phyloP scores from a whole-genome alignment of 1,140 invertebrate genomes.

The Eueides isabella region DNA sequence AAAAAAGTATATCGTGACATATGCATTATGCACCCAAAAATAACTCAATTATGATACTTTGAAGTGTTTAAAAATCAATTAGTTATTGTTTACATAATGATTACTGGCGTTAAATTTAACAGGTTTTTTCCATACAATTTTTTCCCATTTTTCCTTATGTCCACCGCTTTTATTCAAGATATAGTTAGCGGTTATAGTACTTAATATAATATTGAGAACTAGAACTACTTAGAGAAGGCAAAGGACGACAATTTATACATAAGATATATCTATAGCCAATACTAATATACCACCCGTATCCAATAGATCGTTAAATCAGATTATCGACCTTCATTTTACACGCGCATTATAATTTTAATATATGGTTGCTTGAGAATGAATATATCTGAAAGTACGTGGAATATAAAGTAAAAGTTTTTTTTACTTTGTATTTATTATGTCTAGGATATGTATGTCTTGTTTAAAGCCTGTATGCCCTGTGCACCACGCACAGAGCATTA shows the following conservation, averaged over 20 bases:
- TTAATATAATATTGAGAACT: background rate
- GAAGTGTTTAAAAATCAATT: constrained; percentile 22
- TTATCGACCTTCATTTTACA: background rate
- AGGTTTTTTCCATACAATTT: constrained; percentile 14
- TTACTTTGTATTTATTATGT: no score
- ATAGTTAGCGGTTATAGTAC: background rate
- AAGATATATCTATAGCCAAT: background rate
- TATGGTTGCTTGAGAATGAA: background rate
- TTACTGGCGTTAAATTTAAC: constrained; percentile 6
- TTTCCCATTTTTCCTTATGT: background rate
- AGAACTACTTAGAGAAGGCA: background rate
- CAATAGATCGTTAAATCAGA: background rate
- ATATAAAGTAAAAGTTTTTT: no score
- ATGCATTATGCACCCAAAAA: no score
- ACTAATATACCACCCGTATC: constrained; percentile 4
- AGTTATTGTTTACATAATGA: constrained; percentile 22
- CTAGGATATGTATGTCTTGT: no score
- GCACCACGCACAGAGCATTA: no score
- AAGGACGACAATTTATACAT: background rate
- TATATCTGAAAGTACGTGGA: no score
- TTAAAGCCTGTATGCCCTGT: no score
- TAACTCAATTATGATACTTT: background rate
- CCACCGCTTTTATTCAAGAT: background rate
- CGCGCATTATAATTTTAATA: background rate
- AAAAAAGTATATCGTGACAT: no score